phyloP scores from a whole-genome alignment of 2,888 invertebrate species.

The Acleris sparsana region DNA sequence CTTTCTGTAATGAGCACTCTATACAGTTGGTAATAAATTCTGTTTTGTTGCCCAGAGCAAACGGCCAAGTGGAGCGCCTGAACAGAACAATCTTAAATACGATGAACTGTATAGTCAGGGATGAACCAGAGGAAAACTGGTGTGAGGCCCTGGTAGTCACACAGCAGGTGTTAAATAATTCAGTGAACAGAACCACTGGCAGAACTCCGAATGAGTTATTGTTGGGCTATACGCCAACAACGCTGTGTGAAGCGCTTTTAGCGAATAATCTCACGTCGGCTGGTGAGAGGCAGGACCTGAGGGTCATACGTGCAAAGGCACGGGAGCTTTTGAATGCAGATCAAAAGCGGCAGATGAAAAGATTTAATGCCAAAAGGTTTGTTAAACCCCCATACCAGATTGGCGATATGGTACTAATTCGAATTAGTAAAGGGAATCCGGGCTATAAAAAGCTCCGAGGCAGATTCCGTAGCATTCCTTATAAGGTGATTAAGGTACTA shows the following conservation, averaged over 20 bases:
- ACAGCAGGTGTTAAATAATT: constrained; percentile 16
- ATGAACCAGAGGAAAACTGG: constrained; percentile 5
- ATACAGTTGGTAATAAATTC: too few species aligned
- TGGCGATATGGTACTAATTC: constrained; percentile 8
- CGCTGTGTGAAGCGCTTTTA: constrained; percentile 1
- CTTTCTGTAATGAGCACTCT: too few species aligned
- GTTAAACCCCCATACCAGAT: not conserved
- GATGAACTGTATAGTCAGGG: too few species aligned
- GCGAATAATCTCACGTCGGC: not conserved
- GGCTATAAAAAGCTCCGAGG: constrained; percentile 11
- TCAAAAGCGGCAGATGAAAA: constrained; percentile 10
- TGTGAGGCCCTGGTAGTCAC: constrained; percentile 13
- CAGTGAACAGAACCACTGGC: constrained; percentile 10
- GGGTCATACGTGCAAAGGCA: not conserved
- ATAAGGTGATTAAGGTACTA: constrained; percentile 11
- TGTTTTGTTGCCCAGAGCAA: too few species aligned
- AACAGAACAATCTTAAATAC: too few species aligned
- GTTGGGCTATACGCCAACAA: constrained; percentile 15
- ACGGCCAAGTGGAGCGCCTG: too few species aligned
- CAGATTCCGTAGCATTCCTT: constrained; percentile 11
- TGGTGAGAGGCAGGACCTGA: not conserved
- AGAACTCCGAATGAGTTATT: constrained; percentile 13
- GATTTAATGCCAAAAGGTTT: constrained; percentile 13
- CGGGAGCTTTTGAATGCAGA: not conserved
- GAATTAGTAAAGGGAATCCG: constrained; percentile 14